Evolutionary conservation across 2,888 invertebrate genomes (phyloP), one percentile per base, ranked within the genome.

Genomic region (Watsonalla cultraria): DNA sequence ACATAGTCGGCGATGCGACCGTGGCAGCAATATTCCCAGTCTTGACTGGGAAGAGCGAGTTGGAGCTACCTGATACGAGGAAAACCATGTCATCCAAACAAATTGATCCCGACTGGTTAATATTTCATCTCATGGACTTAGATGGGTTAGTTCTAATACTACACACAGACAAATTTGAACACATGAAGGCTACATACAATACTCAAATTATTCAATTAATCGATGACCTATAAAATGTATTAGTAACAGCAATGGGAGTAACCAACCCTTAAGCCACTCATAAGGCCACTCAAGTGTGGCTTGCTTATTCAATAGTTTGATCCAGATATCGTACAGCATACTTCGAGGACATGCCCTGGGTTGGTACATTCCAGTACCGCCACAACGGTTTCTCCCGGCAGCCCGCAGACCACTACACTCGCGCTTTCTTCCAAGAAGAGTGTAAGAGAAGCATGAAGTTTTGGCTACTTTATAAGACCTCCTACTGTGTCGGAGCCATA

Each of bases 381-480:
- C 92, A 98, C 75, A 95, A 95, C 64, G 98, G 98, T 0, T 98
- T 98, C 80, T 72, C 92, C 42, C 82, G 92, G 5, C 94, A 94
- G 65, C 98, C 98, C 0, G 97, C 98, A 0, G 96, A 98, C 84
- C 98, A 98, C 80, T 98, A 97, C 75, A 93, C 97, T 86, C 87
- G 98, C 37, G 93, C 96, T 0, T 97, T 94, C 79, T 96, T 94
- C 70, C 72, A 96, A n/a, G 94, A 95, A 15, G 93, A 94, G 9
- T 82, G 57, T 0, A 59, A 37, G 0, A 46, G 52, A 5, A 65
- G 68, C 0, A 47, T 46, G 7, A 70, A 67, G 45, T 75, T 72
- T 72, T 58, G 61, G 54, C 61, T 39, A 5, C 37, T 14, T 9
- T 37, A 90, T 6, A 91, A 91, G 2, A 90, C 92, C 55, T 60